Evolutionary conservation across 2,113 vertebrate species (phyloP).

Genomic region (Chloropsis hardwickii): DNA sequence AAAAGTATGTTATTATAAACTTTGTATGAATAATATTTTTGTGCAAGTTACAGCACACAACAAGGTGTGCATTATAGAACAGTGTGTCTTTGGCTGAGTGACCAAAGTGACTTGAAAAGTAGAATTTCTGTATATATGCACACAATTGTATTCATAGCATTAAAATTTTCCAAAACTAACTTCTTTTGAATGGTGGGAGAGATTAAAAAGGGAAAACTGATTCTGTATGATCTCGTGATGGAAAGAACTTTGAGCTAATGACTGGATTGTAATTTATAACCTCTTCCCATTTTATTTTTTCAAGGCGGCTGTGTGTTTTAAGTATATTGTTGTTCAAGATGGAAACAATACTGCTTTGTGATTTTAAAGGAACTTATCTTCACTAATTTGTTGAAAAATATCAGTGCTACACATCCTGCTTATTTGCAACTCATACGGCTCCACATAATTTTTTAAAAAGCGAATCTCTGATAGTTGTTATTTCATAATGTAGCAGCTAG

Average conservation of each 20-base stretch:
- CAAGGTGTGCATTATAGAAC: constrained; percentile 65
- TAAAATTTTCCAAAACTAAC: constrained; percentile 15
- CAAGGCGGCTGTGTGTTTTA: not conserved
- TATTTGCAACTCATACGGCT: not conserved
- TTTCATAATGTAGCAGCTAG: not conserved
- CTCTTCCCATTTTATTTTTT: not conserved
- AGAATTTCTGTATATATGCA: constrained; percentile 43
- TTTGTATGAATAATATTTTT: constrained; percentile 63
- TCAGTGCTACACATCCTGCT: not conserved
- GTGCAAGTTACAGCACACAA: constrained; percentile 41
- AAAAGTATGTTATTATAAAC: constrained; percentile 66
- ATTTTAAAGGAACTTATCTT: not conserved
- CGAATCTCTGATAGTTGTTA: not conserved
- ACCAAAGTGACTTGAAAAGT: constrained; percentile 32
- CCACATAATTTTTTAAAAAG: not conserved
- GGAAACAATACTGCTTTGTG: not conserved
- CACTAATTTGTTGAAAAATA: not conserved
- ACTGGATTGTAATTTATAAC: not conserved
- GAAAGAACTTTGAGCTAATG: not conserved
- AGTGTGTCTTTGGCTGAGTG: not conserved
- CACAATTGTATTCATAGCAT: constrained; percentile 23
- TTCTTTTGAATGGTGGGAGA: not conserved
- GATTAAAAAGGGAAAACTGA: not conserved
- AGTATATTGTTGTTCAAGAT: not conserved
- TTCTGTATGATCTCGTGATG: not conserved